Base-by-base conservation (phyloP, 2,888 invertebrate species). In the Nephrotoma guestfalica region DNA sequence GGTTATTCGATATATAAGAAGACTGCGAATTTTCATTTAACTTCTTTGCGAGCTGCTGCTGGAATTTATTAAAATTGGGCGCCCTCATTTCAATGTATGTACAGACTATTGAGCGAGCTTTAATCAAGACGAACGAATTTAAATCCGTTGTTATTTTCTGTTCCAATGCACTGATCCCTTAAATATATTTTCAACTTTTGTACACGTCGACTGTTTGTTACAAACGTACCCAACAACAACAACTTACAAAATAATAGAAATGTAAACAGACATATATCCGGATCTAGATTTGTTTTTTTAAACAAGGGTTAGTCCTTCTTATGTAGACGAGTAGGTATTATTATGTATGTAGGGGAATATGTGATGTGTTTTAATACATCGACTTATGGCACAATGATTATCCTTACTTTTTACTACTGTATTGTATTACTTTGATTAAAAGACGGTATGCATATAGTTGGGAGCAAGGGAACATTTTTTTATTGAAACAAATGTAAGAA, bases 71-170 rank as follows among this genome's bases (percentile, higher is more conserved):
- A 15, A 51, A 51, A 15, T 15, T 6, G 51, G 15, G 51, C 13
- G 57, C 18, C 18, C 30, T 71, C 71, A 30, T 30, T 71, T 71
- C 84, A 86, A 86, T 87, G 87, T 88, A 30, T 2, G 30, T 30
- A 30, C 30, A 30, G 2, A 30, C 11, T 7, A 15, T 30, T 30
- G 90, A 90, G 90, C 90, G 90, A 90, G 91, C 90, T 91, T 91
- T 91, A 91, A 91, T 91, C 91, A 91, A 71, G 30, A 71, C 15
- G 51, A 57, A 57, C 51, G 30, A 71, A 71, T 71, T 71, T 71
- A 91, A 91, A 91, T 91, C 92, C 91, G 92, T 91, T 92, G 93
- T 93, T 92, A 93, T 93, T 93, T 93, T 93, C 93, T 93, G 91
- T 92, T 91, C 92, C 92, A 92, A 91, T 93, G 92, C 93, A 92